phyloP scores from a whole-genome alignment of 2,888 invertebrate genomes.

The Alsophila aescularia region DNA sequence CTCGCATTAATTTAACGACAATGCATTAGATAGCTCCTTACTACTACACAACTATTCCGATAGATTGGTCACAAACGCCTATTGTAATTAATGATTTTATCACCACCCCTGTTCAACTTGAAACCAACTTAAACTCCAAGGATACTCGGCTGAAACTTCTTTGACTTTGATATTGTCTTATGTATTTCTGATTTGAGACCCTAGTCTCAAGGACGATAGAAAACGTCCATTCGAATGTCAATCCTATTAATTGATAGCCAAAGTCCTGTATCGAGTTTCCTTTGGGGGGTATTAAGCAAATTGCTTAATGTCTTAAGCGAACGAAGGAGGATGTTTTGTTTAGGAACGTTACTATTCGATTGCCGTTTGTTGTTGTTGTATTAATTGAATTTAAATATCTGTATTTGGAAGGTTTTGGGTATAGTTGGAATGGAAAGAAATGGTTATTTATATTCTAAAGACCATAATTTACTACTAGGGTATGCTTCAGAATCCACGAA shows the following conservation, averaged over 20 bases:
- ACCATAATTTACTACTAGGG: no score
- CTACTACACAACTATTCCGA: slow-evolving; percentile 34
- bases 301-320: slow-evolving; percentile 66
- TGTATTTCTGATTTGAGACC: slow-evolving; percentile 7
- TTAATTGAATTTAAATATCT: slow-evolving; percentile 15
- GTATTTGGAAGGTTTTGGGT: slow-evolving; percentile 9
- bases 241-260: background rate
- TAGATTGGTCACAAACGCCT: slow-evolving; percentile 43
- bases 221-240: slow-evolving; percentile 27
- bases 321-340: slow-evolving; percentile 31
- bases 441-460: no score
- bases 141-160: background rate
- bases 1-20: slow-evolving; percentile 83
- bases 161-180: background rate
- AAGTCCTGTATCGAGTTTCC: slow-evolving; percentile 42
- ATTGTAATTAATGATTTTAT: slow-evolving; percentile 37
- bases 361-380: slow-evolving; percentile 37
- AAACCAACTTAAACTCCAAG: background rate
- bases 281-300: slow-evolving; percentile 66
- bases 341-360: slow-evolving; percentile 69
- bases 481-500: no score
- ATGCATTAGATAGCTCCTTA: slow-evolving; percentile 54
- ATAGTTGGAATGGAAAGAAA: no score
- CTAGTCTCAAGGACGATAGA: slow-evolving; percentile 25
- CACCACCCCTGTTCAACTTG: slow-evolving; percentile 4